phyloP scores from a whole-genome alignment of 2,888 invertebrate species.

The Hirtodrosophila cameraria region DNA sequence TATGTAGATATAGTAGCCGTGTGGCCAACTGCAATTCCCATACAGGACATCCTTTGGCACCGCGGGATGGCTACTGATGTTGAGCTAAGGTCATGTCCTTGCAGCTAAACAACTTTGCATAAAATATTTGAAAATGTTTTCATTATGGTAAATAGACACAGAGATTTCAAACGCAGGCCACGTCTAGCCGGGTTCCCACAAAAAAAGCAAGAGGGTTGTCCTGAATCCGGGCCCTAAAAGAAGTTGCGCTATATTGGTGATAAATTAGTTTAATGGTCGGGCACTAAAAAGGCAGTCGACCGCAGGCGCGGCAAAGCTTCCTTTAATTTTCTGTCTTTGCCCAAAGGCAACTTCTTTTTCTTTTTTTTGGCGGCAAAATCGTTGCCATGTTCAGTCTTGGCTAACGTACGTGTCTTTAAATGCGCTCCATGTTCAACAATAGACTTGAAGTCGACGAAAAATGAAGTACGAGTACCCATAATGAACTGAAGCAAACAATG shows the following conservation, averaged over 20 bases:
- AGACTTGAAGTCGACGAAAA: constrained; percentile 27
- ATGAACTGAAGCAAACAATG: constrained; percentile 74
- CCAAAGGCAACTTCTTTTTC: constrained; percentile 9
- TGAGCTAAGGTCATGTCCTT: constrained; percentile 72
- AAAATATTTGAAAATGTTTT: constrained; percentile 80
- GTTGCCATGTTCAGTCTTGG: constrained; percentile 20
- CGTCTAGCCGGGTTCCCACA: constrained; percentile 57
- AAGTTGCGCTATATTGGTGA: constrained; percentile 76
- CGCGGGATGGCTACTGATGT: constrained; percentile 65
- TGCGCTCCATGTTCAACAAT: constrained; percentile 44
- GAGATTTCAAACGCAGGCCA: constrained; percentile 25
- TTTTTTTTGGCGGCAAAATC: constrained; percentile 69
- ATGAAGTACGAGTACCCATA: constrained; percentile 48
- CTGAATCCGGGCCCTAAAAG: constrained; percentile 42
- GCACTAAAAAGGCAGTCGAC: constrained; percentile 53
- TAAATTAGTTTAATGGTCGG: constrained; percentile 77
- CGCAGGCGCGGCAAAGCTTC: constrained; percentile 67
- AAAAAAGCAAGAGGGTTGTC: constrained; percentile 51
- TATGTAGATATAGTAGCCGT: constrained; percentile 4
- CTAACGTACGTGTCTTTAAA: constrained; percentile 61
- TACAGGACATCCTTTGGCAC: constrained; percentile 60
- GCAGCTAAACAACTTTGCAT: constrained; percentile 72
- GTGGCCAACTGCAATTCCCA: constrained; percentile 78
- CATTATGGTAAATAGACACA: constrained; percentile 78
- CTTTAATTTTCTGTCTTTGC: constrained; percentile 4